Evolutionary conservation across 2,113 vertebrate species (phyloP), one percentile per base, ranked within the genome.

Genomic region (Mustelus asterias): DNA sequence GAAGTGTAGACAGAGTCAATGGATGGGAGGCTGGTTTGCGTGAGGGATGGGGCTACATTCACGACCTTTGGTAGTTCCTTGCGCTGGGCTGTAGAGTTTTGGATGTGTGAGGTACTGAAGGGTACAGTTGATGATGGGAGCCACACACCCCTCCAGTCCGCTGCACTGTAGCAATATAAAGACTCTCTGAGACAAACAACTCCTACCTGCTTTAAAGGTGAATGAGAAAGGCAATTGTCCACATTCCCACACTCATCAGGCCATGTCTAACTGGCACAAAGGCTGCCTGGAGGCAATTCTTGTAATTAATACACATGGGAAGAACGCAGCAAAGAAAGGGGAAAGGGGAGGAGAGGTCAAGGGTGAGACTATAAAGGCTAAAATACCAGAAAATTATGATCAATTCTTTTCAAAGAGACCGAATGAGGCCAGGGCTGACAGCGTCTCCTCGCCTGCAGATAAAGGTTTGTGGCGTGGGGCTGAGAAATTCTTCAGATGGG

Each of bases 281-380:
- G 89, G 6, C 89, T 65, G 89, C 89, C 89, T 22, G 58, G 33
- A 65, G 89, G 89, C 89, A 37, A 37, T 58, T 20, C 58, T 41
- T 83, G 89, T 92, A 92, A 92, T 92, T 18, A 65, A 92, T 92
- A 92, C 89, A 92, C 89, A 92, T 92, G 89, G 65, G 89, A 92
- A 92, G 33, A 33, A 92, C 89, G 37, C 89, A 37, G 13, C n/a
- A 20, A 65, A 92, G 58, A 65, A 65, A 92, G 89, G 89, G 60
- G n/a, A 18, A 37, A 37, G 58, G 29, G 29, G 58, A 63, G 89
- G 58, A 63, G 33, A 65, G 89, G 58, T 65, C 60, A 37, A n/a
- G 60, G 58, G 58, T 65, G 58, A 65, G 89, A 37, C 6, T n/a
- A n/a, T 22, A 92, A 92, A 22, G n/a, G 60, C 63, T 65, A 65